phyloP scores from a whole-genome alignment of 2,888 invertebrate species.

The Patella caerulea region DNA sequence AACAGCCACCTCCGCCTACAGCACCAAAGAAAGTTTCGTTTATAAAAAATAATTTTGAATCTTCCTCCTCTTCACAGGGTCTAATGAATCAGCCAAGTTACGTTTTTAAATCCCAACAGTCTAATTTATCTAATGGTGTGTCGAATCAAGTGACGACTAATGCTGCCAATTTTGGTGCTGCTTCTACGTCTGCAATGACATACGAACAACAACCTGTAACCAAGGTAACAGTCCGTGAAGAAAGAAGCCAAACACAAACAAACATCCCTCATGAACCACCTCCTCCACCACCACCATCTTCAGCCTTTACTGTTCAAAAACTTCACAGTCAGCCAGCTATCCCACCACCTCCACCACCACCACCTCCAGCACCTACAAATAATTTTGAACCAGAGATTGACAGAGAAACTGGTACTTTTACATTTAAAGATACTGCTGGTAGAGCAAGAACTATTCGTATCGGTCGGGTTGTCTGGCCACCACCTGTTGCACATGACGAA shows the following conservation, averaged over 20 bases:
- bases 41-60: conserved; percentile 37
- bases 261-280: conserved; percentile 26
- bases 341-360: conserved; percentile 70
- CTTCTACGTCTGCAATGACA: neutral
- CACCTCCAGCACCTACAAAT: conserved; percentile 80
- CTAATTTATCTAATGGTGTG: neutral
- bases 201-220: neutral
- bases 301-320: conserved; percentile 19
- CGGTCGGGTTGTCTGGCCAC: conserved; percentile 84
- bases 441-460: conserved; percentile 94
- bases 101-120: neutral
- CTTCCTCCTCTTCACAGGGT: neutral
- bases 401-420: conserved; percentile 54
- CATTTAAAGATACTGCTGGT: conserved; percentile 80
- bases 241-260: conserved; percentile 36
- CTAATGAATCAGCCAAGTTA: conserved; percentile 7
- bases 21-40: conserved; percentile 36
- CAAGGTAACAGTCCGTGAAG: conserved; percentile 25
- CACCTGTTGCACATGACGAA: conserved; percentile 80
- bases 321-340: conserved; percentile 38
- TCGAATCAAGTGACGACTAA: neutral
- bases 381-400: conserved; percentile 41
- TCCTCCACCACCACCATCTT: conserved; percentile 19
- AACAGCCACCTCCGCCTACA: neutral
- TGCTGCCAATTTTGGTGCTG: neutral